Base-by-base conservation (phyloP, 2,888 invertebrate genomes). In the Metopia argyrocephala region DNA sequence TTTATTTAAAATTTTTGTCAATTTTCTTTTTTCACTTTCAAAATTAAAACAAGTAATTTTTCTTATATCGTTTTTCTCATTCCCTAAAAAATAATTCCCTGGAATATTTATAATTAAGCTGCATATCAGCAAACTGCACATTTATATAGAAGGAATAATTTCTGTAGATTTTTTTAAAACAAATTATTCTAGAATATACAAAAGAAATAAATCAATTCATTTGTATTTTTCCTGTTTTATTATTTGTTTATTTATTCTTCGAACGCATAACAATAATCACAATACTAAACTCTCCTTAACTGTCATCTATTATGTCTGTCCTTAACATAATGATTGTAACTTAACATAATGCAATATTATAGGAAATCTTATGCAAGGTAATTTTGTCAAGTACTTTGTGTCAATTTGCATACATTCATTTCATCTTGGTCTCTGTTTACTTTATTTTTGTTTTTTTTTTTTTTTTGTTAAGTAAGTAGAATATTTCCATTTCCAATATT, bases 341-440 rank as follows among this genome's bases (percentile, higher is more conserved):
- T 52, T 71, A 48, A 71, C 21, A 54, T 69, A 52, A 78, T 64
- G 62, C 27, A 78, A 62, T 45, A 62, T 71, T 70, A 86, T 89
- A 93, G 93, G 92, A 91, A 92, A 93, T 89, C 90, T 93, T 85
- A 91, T 93, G 90, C 92, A 93, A 93, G 93, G 93, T 93, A 92
- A 91, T 86, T 78, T 59, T 64, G 50, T 31, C 27, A 31, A 23
- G 46, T 57, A 64, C 2, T 56, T 56, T 73, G n/a, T n/a, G 21
- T 59, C 38, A 62, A 54, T 62, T 61, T 45, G 61, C 52, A 71
- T 59, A 61, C 9, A 23, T 25, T 31, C 9, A 48, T n/a, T 25
- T 31, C 9, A 66, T 57, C 21, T 57, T 59, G 46, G 48, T 59
- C 31, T 45, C 25, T 9, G 21, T 46, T 59, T 25, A 20, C 23